Evolutionary conservation across 2,797 vertebrate genomes (phyloP).

Genomic region (Ptychobarbus kaznakovi): DNA sequence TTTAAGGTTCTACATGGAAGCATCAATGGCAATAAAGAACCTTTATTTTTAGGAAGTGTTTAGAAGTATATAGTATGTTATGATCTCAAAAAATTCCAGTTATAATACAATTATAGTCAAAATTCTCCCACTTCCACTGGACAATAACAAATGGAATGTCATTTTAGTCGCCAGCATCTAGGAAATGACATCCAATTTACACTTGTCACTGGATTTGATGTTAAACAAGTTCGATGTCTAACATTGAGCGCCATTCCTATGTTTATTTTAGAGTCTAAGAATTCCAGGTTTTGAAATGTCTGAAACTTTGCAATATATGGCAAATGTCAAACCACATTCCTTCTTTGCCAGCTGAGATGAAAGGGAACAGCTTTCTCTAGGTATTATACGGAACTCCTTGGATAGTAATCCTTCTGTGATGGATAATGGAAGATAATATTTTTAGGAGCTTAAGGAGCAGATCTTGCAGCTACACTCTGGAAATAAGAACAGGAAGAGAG

Average conservation of each 20-base stretch:
- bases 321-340: background rate
- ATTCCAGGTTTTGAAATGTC: background rate
- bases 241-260: background rate
- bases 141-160: background rate
- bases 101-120: background rate
- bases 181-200: background rate
- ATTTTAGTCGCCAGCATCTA: background rate
- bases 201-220: background rate
- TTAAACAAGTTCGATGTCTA: background rate
- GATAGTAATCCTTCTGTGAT: slow-evolving; percentile 17
- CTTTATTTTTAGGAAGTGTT: background rate
- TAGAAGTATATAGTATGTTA: background rate
- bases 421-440: slow-evolving; percentile 42
- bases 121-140: background rate
- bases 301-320: background rate
- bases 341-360: background rate
- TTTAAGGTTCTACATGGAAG: background rate
- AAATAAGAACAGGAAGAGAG: slow-evolving; percentile 22
- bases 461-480: slow-evolving; percentile 15
- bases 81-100: too few relatives aligned
- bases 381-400: background rate
- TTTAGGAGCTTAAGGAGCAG: slow-evolving; percentile 29
- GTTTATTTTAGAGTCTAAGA: background rate
- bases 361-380: background rate
- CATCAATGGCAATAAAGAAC: background rate